These are phyloP conservation scores for Enteromius trimaculatus DNA, from an alignment of 2,797 vertebrate genomes.

Conservation along the genomic window DNA sequence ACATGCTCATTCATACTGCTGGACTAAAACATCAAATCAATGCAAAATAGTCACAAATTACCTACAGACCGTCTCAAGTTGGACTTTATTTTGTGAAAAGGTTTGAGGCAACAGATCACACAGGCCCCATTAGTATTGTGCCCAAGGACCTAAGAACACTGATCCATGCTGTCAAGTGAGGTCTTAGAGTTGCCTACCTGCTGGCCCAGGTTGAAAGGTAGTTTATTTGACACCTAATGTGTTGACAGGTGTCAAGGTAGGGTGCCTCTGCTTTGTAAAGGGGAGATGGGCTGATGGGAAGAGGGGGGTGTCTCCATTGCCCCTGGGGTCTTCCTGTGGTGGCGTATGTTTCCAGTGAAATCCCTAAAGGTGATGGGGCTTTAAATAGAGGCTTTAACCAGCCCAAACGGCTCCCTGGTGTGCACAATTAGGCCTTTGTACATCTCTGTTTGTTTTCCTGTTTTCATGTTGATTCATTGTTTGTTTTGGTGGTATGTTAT, in stretches of 20 bases:
- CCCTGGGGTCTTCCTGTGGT: conserved; percentile 80
- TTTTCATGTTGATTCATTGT: conserved; percentile 54
- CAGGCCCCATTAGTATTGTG: conserved; percentile 46
- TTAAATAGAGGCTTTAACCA: conserved; percentile 71
- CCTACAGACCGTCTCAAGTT: not conserved
- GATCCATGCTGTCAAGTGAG: conserved; percentile 50
- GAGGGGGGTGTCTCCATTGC: conserved; percentile 58
- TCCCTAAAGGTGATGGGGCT: conserved; percentile 68
- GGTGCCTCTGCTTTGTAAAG: conserved; percentile 63
- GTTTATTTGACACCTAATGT: conserved; percentile 73
- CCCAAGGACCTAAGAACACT: conserved; percentile 47
- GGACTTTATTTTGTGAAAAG: conserved; percentile 1
- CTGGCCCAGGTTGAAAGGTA: conserved; percentile 68
- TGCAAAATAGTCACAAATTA: not conserved
- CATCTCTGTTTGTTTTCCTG: conserved; percentile 72
- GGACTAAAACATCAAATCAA: not conserved
- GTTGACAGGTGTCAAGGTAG: conserved; percentile 71
- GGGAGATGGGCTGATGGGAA: conserved; percentile 44
- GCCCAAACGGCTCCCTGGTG: conserved; percentile 73
- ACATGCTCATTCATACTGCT: not conserved
- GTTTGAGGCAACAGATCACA: conserved; percentile 32
- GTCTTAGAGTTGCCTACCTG: conserved; percentile 67
- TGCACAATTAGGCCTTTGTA: conserved; percentile 76
- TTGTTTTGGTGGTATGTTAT: conserved; percentile 64
- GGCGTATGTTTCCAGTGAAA: conserved; percentile 70